Percentiles rank a stretch among this genome's conserved stretches.
phyloP scores from a whole-genome alignment of 2,888 invertebrate species.

The Onthophagus sagittarius region DNA sequence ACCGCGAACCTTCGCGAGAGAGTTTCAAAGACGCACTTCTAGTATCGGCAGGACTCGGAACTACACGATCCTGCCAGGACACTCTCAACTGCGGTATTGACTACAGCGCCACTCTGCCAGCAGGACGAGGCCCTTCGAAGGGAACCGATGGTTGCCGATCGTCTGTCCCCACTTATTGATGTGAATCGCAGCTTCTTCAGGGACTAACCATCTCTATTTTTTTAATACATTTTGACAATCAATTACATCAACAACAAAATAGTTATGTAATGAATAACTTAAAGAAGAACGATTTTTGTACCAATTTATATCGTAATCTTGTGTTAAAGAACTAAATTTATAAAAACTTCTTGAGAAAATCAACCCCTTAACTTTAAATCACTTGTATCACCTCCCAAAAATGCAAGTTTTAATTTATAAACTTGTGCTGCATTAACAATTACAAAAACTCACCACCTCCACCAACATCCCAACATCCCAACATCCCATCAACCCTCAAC shows the following conservation, averaged over 20 bases:
- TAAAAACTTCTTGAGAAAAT: too few species aligned
- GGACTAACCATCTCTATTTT: background rate
- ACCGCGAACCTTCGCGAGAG: conserved; percentile 2
- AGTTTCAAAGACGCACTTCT: background rate
- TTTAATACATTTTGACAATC: too few species aligned
- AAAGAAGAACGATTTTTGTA: too few species aligned
- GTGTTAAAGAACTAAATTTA: too few species aligned
- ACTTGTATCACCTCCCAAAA: too few species aligned
- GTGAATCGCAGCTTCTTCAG: conserved; percentile 32
- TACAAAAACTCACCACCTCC: background rate
- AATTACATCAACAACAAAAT: too few species aligned
- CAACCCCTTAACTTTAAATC: too few species aligned
- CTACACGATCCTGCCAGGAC: conserved; percentile 28
- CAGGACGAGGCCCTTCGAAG: conserved; percentile 27
- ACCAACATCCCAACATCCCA: background rate
- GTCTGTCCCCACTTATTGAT: conserved; percentile 32
- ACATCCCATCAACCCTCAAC: background rate
- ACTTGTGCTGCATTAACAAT: too few species aligned
- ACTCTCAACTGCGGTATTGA: conserved; percentile 32
- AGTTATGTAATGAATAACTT: too few species aligned
- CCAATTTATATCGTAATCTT: too few species aligned
- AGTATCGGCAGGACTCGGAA: conserved; percentile 11
- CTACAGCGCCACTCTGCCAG: conserved; percentile 32
- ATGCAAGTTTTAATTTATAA: too few species aligned
- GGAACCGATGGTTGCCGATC: conserved; percentile 27